Conservation (phyloP, 2,797 vertebrate species). For the Calcarius lapponicus region DNA sequence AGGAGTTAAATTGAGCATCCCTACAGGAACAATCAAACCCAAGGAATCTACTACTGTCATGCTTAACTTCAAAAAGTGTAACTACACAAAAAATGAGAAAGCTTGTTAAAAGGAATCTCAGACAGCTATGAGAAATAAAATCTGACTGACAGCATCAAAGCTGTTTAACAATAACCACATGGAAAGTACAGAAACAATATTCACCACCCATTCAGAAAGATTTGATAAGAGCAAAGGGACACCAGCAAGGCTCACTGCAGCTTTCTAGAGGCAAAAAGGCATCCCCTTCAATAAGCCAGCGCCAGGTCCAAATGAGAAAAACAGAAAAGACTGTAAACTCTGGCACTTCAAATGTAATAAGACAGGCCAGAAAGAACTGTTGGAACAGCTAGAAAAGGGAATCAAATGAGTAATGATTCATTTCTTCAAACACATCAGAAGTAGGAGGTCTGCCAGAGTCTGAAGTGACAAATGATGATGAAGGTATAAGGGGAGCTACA, state of each 20-base stretch:
- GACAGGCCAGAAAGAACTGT: constrained; percentile 19
- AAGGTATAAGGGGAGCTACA: constrained; percentile 4
- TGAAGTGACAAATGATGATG: not conserved
- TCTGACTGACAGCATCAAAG: constrained; percentile 30
- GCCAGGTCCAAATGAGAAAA: not conserved
- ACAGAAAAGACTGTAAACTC: constrained; percentile 14
- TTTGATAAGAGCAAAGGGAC: constrained; percentile 3
- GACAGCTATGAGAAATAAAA: not conserved
- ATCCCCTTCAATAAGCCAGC: not conserved
- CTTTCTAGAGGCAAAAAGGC: constrained; percentile 10
- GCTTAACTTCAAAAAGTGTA: constrained; percentile 7
- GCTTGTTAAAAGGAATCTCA: constrained; percentile 12
- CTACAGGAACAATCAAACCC: not conserved
- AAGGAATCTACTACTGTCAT: not conserved
- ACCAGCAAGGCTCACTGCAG: not conserved
- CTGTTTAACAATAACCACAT: not conserved
- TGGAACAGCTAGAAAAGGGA: not conserved
- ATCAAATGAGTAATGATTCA: constrained; percentile 13
- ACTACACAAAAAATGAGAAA: constrained; percentile 13
- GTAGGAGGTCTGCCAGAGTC: constrained; percentile 3
- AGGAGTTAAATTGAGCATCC: not conserved
- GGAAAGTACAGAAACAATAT: constrained; percentile 4
- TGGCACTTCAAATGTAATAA: not conserved
- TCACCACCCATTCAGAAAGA: not conserved
- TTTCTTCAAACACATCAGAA: constrained; percentile 36